Conservation (phyloP, 2,797 vertebrate species). For the Oreochromis grahami region DNA sequence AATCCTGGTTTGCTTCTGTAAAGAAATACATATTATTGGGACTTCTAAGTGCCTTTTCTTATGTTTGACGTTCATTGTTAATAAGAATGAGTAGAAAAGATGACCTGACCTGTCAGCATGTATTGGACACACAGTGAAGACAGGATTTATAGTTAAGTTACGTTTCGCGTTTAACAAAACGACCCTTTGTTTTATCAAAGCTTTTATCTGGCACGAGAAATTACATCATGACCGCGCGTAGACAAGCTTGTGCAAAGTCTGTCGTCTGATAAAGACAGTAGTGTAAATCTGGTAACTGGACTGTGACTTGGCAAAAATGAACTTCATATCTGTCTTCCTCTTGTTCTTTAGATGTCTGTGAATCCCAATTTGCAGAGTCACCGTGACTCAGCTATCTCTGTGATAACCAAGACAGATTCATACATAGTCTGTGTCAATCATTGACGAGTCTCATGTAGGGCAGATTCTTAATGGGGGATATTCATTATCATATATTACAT, state of each 20-base stretch:
- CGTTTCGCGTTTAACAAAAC: neutral
- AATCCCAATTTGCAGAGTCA: neutral
- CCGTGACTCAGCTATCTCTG: rapidly evolving
- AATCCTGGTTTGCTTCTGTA: neutral
- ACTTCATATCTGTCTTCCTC: neutral
- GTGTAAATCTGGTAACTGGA: rapidly evolving
- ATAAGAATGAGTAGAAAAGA: neutral
- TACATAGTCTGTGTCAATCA: neutral
- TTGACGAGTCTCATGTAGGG: neutral
- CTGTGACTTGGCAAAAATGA: neutral
- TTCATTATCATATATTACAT: rapidly evolving
- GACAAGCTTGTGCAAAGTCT: neutral
- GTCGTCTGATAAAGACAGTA: neutral
- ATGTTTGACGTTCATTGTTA: neutral
- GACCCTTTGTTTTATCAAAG: neutral
- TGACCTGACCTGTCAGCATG: neutral
- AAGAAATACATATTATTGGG: conserved; percentile 34
- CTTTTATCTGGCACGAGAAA: rapidly evolving
- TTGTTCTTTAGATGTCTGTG: neutral
- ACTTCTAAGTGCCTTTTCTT: neutral
- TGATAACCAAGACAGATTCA: neutral
- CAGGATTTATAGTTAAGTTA: neutral
- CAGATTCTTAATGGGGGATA: too few relatives aligned
- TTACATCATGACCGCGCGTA: neutral
- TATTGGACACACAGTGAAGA: rapidly evolving